Evolutionary conservation across 1,140 invertebrate genomes (phyloP), one percentile per base, ranked within the genome.

Genomic region (Venustaconcha ellipsiformis): DNA sequence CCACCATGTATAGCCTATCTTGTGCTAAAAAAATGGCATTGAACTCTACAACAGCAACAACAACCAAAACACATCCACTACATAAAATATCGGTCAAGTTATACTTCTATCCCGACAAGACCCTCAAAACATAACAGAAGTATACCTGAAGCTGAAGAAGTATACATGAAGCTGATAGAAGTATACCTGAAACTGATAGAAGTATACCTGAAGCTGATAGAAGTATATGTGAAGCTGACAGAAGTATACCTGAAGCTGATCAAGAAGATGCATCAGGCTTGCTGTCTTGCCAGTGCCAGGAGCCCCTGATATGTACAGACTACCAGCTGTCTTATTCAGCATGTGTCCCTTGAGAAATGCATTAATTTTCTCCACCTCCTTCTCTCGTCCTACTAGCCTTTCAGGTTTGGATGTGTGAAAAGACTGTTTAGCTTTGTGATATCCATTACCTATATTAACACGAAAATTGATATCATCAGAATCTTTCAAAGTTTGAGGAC

Each of bases 281-380:
- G 96, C 96, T 0, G 97, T 98, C 92, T 99, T 99, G 2, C 98
- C 98, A 20, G 97, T 99, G 17, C 98, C 98, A 4, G 97, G 97
- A 55, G 96, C 95, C 14, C 97, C 98, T 67, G 96, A 98, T 56
- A 99, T 93, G 88, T 99, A 99, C 17, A 99, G 85, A 56, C 95
- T 96, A 15, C 94, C 94, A 0, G 96, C 94, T 59, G 90, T 91
- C 79, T 93, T 90, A 1, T 92, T 91, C 0, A 93, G 85, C 23
- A 97, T 83, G 87, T 95, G 93, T 17, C 91, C 87, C 30, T 86
- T 87, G 23, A 99, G 91, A 89, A 96, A 96, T 0, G 91, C 87
- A 18, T 92, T 90, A 11, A 99, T 90, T 78, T 93, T 92, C 1
- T 91, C 82, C 5, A 95, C 91, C 90, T 99, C 95, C 63, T 91